Evolutionary conservation across 2,888 invertebrate genomes (phyloP), one percentile per base, ranked within the genome.

Genomic region (Ophion ventricosus): DNA sequence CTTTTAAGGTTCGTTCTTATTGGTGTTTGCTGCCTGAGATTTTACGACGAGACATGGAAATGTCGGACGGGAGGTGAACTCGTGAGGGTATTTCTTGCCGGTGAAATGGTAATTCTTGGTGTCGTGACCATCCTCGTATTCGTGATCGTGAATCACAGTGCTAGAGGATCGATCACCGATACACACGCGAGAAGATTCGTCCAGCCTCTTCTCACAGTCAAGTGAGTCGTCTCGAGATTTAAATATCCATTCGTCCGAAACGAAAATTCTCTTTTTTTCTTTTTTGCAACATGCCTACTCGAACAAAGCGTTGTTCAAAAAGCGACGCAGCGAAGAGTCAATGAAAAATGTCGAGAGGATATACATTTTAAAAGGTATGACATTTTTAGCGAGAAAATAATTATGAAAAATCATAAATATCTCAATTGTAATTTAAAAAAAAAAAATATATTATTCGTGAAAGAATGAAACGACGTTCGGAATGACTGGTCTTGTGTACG

Each of bases 101-200:
- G 97, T 43, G 96, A 96, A 89, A 93, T 96, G 90, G 94, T 95
- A 10, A 94, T 96, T 86, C 95, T 97, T 81, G 95, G 95, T 17
- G 92, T 95, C 59, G 95, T 96, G 77, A 95, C 96, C 91, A 91
- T 96, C 87, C 94, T 96, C 54, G 93, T 96, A 84, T 94, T 96
- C 63, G 95, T 95, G 35, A 94, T 97, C 87, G 96, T 96, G 54
- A 96, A 95, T 91, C 95, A 96, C 88, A 96, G 96, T 87, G 96
- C 96, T 14, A 95, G 96, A 88, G 98, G 98, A 40, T 96, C 97
- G 84, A 97, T 98, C 88, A 96, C 96, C 84, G 96, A 97, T 88
- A 95, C 96, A 35, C 95, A 95, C 77, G 95, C 96, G 7, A 94
- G 98, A 87, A 95, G 95, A 89, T 94, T 95, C 89, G 97, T 98